phyloP scores from a whole-genome alignment of 2,888 invertebrate species.

The Caenorhabditis sinica region DNA sequence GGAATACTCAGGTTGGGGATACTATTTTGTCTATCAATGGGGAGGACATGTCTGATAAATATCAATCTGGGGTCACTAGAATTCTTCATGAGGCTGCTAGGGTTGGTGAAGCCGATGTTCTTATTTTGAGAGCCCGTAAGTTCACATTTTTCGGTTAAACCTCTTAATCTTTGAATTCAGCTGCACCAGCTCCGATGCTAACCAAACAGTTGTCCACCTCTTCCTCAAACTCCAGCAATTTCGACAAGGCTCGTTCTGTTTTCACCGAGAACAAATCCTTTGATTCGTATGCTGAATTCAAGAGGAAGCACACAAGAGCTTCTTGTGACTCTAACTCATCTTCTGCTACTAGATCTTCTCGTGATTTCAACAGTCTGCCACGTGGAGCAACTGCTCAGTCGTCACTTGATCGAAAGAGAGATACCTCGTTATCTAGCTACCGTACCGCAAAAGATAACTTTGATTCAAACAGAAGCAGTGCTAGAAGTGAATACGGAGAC shows the following conservation, averaged over 20 bases:
- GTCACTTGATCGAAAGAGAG: slow-evolving; percentile 52
- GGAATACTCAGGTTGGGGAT: slow-evolving; percentile 81
- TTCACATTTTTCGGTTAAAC: neutral
- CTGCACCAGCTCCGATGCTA: slow-evolving; percentile 38
- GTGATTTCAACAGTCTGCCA: slow-evolving; percentile 73
- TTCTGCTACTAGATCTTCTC: slow-evolving; percentile 43
- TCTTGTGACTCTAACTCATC: slow-evolving; percentile 59
- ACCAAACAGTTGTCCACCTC: slow-evolving; percentile 56
- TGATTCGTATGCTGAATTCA: slow-evolving; percentile 74
- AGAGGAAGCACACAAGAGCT: slow-evolving; percentile 66
- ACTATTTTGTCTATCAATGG: slow-evolving; percentile 83
- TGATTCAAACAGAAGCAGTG: slow-evolving; percentile 59
- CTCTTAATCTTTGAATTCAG: slow-evolving; percentile 15
- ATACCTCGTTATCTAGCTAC: slow-evolving; percentile 60
- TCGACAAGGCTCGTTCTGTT: slow-evolving; percentile 63
- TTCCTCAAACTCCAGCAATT: slow-evolving; percentile 49
- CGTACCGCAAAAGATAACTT: slow-evolving; percentile 63
- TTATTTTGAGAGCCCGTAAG: slow-evolving; percentile 69
- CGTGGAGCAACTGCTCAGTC: slow-evolving; percentile 47
- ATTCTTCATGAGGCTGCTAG: slow-evolving; percentile 82
- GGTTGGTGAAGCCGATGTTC: slow-evolving; percentile 73
- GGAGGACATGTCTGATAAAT: slow-evolving; percentile 79
- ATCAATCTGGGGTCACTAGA: slow-evolving; percentile 81
- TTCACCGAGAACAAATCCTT: slow-evolving; percentile 64
- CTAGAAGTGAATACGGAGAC: slow-evolving; percentile 58